These are phyloP conservation scores for Acronicta aceris DNA, from an alignment of 2,888 invertebrate species.

Conservation along the genomic window DNA sequence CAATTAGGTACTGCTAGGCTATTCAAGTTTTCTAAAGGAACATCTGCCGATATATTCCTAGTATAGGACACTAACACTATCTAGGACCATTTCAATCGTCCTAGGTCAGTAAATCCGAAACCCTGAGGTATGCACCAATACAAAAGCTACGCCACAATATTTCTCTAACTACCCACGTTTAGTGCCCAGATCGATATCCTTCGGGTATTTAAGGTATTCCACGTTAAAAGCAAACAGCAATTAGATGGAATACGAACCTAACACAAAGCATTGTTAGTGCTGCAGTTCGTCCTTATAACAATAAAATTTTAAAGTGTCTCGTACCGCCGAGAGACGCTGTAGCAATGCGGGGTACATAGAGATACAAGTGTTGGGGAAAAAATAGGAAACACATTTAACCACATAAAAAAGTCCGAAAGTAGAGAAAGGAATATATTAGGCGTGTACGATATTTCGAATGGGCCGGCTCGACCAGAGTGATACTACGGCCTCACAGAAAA, in stretches of 20 bases:
- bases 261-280: slow-evolving; percentile 42
- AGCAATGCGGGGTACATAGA: slow-evolving; percentile 9
- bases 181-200: slow-evolving; percentile 28
- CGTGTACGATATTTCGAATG: too few species aligned
- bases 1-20: too few species aligned
- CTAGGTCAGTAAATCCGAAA: not conserved
- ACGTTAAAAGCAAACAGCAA: slow-evolving; percentile 56
- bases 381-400: too few species aligned
- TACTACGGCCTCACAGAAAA: too few species aligned
- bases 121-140: not conserved
- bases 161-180: slow-evolving; percentile 25
- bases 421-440: too few species aligned
- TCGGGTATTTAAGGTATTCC: slow-evolving; percentile 34
- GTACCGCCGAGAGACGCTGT: slow-evolving; percentile 5
- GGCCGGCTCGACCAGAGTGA: too few species aligned
- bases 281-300: slow-evolving; percentile 34
- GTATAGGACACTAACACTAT: too few species aligned
- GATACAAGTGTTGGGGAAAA: slow-evolving; percentile 5
- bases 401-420: too few species aligned
- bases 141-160: not conserved
- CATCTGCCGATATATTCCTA: too few species aligned
- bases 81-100: too few species aligned
- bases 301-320: slow-evolving; percentile 60
- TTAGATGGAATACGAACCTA: slow-evolving; percentile 39
- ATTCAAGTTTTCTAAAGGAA: too few species aligned